Evolutionary conservation across 2,888 invertebrate species (phyloP).

Genomic region (Amiota communis): DNA sequence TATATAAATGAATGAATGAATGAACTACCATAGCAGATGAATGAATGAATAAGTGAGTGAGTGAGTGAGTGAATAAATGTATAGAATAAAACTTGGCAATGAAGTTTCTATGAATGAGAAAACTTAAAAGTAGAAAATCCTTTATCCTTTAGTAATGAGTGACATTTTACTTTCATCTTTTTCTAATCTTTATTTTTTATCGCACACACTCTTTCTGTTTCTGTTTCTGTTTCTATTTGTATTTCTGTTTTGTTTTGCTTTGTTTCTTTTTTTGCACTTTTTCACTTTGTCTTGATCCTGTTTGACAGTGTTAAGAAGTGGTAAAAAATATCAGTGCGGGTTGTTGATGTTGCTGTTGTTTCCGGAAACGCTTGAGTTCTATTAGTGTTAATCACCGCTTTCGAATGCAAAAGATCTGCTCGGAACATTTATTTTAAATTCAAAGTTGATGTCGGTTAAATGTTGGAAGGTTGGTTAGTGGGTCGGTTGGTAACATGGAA

Average conservation of each 20-base stretch:
- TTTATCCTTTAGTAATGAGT: no score
- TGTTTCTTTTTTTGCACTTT: background rate
- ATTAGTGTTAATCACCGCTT: slow-evolving; percentile 23
- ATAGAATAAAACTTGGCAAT: background rate
- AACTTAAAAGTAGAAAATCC: no score
- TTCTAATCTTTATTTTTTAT: background rate
- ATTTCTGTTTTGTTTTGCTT: background rate
- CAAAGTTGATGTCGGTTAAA: background rate
- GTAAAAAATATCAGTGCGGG: no score
- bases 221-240: background rate
- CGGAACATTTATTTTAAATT: slow-evolving; percentile 14
- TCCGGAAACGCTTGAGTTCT: slow-evolving; percentile 22
- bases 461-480: no score
- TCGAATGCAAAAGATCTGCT: slow-evolving; percentile 14
- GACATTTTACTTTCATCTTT: no score
- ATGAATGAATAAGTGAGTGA: background rate
- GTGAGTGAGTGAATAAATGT: background rate
- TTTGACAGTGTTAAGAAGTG: no score
- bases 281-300: background rate
- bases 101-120: background rate
- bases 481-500: no score
- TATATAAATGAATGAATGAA: background rate
- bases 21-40: background rate
- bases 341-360: background rate
- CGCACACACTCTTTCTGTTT: background rate